These are phyloP conservation scores for Aradophagus sp. DNA, from an alignment of 1,140 invertebrate species.

Conservation along the genomic window DNA sequence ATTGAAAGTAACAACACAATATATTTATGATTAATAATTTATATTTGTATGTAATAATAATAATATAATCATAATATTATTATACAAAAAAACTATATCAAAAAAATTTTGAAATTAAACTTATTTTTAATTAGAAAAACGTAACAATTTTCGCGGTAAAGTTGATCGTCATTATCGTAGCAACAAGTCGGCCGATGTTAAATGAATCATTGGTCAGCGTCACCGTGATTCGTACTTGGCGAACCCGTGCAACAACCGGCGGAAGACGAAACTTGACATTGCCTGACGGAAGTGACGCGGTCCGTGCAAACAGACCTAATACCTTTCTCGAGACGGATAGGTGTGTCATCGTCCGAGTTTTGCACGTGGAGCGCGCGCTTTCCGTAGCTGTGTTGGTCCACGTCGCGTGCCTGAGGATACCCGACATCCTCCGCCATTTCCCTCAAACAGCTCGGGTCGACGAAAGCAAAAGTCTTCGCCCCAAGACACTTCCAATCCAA, in stretches of 20 bases:
- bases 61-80: too few relatives aligned
- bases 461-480: conserved; percentile 62
- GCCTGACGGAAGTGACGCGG: conserved; percentile 72
- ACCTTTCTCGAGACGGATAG: conserved; percentile 70
- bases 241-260: conserved; percentile 52
- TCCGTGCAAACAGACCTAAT: conserved; percentile 66
- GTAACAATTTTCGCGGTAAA: background rate
- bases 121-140: too few relatives aligned
- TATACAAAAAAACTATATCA: too few relatives aligned
- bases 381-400: conserved; percentile 41
- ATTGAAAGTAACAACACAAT: too few relatives aligned
- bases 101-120: too few relatives aligned
- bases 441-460: conserved; percentile 31
- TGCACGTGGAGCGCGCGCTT: conserved; percentile 33
- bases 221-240: conserved; percentile 23
- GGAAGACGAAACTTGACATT: conserved; percentile 75
- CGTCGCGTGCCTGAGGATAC: conserved; percentile 61
- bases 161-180: background rate
- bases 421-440: conserved; percentile 49
- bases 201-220: conserved; percentile 24
- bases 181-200: conserved; percentile 17
- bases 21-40: too few relatives aligned
- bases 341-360: conserved; percentile 65
- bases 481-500: conserved; percentile 48
- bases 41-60: too few relatives aligned